Base-by-base conservation (phyloP, 2,797 vertebrate genomes). In the Phyllotis vaccarum region DNA sequence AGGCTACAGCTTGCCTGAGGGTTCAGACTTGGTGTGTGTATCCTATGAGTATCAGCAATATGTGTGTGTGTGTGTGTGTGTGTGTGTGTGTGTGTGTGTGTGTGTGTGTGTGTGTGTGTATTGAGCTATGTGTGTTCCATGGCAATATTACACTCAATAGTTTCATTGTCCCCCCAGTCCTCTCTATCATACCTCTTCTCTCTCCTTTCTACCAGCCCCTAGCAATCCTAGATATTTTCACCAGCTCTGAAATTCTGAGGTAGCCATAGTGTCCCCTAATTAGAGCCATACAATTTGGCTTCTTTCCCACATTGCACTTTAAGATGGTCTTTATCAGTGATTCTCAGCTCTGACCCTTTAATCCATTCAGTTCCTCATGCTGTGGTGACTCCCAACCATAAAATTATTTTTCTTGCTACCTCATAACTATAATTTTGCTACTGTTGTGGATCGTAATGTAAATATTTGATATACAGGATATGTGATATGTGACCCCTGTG, bases 291-390 rank as follows among this genome's bases (percentile, higher is more conserved):
- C 7, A 68, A 19, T 37, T 56, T 83, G 70, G 56, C n/a, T 95
- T 87, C 58, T 95, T 87, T 68, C 60, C 49, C 66, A 72, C 80
- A 76, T 34, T 54, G 62, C 40, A 91, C 66, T 49, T 87, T 64
- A 96, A 88, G n/a, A n/a, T n/a, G n/a, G n/a, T 88, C 21, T 49
- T 11, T 54, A 4, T 13, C 40, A 66, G 21, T 66, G 40, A 6
- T 49, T 66, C 60, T 21, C 29, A 49, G 12, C 60, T 66, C 10
- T 0, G 17, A 49, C 40, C 31, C 58, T 82, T 46, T 64, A 46
- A 31, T 31, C 12, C 29, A 31, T 31, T 12, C 17, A 64, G 19
- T 31, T 49, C 81, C 27, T 62, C 29, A 64, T 34, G 29, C 46
- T 64, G 60, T 22, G 37, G 10, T 46, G 81, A 83, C 10, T n/a